These are phyloP conservation scores for Belonocnema kinseyi DNA, from an alignment of 1,140 invertebrate species.

Conservation along the genomic window DNA sequence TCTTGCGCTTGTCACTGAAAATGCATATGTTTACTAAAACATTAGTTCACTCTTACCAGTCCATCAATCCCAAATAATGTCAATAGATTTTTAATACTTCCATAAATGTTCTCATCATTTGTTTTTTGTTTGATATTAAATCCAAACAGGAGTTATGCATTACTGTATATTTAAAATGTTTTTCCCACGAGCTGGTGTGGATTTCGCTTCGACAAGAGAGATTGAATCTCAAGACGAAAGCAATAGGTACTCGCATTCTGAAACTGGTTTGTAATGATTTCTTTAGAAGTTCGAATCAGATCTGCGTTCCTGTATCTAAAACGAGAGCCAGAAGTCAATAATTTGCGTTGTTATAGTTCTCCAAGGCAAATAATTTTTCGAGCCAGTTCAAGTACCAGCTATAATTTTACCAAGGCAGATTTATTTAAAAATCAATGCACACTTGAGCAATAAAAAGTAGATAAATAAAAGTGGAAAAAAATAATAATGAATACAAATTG, in stretches of 20 bases:
- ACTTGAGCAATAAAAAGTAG: too few relatives aligned
- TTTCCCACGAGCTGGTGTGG: slow-evolving; percentile 15
- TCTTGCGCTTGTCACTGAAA: too few relatives aligned
- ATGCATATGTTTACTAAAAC: too few relatives aligned
- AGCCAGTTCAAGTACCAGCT: neutral
- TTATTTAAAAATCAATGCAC: neutral
- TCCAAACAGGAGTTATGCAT: neutral
- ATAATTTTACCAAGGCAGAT: neutral
- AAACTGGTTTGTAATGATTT: slow-evolving; percentile 25
- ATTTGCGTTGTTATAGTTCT: slow-evolving; percentile 4
- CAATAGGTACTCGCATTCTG: neutral
- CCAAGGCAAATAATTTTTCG: neutral
- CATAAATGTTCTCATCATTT: neutral
- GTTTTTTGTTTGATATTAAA: neutral
- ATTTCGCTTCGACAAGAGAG: neutral
- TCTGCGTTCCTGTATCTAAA: neutral
- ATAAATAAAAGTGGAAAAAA: too few relatives aligned
- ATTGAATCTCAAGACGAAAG: neutral
- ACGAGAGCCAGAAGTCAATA: slow-evolving; percentile 5
- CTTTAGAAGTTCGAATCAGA: slow-evolving; percentile 15
- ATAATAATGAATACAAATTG: too few relatives aligned
- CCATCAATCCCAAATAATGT: neutral
- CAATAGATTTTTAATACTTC: neutral
- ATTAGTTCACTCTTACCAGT: too few relatives aligned
- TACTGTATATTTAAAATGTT: slow-evolving; percentile 12